Percentiles rank a stretch among this genome's conserved stretches.
Conservation (phyloP, 2,888 invertebrate species). For the Drosophila mimica region DNA sequence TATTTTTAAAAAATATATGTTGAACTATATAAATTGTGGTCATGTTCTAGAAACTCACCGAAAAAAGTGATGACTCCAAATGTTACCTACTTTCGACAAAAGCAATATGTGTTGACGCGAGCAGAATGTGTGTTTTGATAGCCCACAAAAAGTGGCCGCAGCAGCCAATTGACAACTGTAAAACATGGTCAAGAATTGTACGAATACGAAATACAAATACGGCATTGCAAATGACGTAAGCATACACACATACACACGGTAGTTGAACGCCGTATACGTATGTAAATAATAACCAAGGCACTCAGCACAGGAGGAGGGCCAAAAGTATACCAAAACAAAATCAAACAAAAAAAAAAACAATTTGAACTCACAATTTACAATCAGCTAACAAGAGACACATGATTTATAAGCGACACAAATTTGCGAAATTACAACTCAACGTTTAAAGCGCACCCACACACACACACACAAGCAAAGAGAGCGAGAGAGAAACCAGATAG, state of each 20-base stretch:
- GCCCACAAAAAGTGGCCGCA: constrained; percentile 32
- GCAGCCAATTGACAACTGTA: constrained; percentile 73
- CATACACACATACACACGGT: constrained; percentile 43
- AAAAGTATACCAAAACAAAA: constrained; percentile 20
- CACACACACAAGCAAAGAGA: background rate
- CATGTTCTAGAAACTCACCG: constrained; percentile 22
- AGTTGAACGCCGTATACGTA: constrained; percentile 33
- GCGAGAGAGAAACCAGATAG: constrained; percentile 4
- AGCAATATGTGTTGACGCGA: constrained; percentile 59
- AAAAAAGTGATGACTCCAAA: constrained; percentile 67
- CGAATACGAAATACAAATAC: constrained; percentile 33
- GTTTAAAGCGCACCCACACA: constrained; percentile 48
- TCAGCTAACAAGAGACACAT: constrained; percentile 48
- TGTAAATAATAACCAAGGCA: constrained; percentile 24
- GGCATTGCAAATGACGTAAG: constrained; percentile 69
- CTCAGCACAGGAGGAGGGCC: constrained; percentile 49
- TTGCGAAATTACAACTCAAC: constrained; percentile 69
- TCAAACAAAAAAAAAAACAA: constrained; percentile 3
- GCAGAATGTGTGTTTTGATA: constrained; percentile 35
- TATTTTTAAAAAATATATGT: background rate
- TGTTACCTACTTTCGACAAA: constrained; percentile 70
- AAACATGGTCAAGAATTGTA: constrained; percentile 69
- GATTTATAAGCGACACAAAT: constrained; percentile 70
- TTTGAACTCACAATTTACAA: constrained; percentile 50
- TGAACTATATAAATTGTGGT: constrained; percentile 24